phyloP scores from a whole-genome alignment of 2,888 invertebrate species.

The Pammene fasciana region DNA sequence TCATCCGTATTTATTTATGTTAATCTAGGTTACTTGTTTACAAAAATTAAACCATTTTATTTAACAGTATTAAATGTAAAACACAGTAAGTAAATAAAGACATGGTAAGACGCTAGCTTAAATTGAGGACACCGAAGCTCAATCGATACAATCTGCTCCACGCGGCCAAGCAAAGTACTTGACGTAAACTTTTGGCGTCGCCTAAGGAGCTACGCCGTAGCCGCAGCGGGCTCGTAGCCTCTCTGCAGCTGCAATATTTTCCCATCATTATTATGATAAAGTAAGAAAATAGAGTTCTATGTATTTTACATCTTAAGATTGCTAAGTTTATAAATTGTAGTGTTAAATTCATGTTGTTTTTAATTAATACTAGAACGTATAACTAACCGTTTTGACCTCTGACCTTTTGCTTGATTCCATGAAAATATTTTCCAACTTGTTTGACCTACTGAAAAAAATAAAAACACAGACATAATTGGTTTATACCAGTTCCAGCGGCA shows the following conservation, averaged over 20 bases:
- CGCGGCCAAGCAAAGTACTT: slow-evolving; percentile 59
- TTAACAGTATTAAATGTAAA: neutral
- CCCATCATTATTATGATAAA: neutral
- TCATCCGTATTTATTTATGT: neutral
- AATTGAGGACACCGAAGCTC: slow-evolving; percentile 54
- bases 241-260: neutral
- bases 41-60: neutral
- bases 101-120: slow-evolving; percentile 55
- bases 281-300: too few relatives aligned
- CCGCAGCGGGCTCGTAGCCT: slow-evolving; percentile 47
- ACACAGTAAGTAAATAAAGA: slow-evolving; percentile 44
- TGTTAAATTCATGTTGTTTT: neutral
- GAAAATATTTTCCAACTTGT: neutral
- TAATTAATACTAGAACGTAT: neutral
- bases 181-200: slow-evolving; percentile 65
- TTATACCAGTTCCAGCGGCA: slow-evolving; percentile 28
- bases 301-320: too few relatives aligned
- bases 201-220: slow-evolving; percentile 56
- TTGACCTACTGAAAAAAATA: slow-evolving; percentile 1
- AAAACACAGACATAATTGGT: slow-evolving; percentile 18
- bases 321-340: neutral
- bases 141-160: slow-evolving; percentile 66
- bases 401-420: neutral
- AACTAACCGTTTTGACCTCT: neutral
- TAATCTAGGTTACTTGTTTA: neutral